Conservation (phyloP, 2,113 vertebrate genomes). For the Cryptomyrus ogoouensis region DNA sequence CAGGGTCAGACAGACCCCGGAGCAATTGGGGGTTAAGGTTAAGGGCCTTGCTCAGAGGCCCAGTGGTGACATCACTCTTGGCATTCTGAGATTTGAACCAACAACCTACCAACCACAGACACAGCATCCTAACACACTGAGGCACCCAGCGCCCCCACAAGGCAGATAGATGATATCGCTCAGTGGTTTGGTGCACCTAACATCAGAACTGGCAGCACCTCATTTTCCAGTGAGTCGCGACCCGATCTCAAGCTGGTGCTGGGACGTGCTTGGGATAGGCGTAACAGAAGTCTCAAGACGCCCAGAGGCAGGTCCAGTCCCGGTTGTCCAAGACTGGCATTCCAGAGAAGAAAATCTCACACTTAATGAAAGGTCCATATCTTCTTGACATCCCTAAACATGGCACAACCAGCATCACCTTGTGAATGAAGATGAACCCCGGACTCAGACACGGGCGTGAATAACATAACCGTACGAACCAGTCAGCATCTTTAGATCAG, state of each 20-base stretch:
- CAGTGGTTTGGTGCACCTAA: not conserved
- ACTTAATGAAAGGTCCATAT: not conserved
- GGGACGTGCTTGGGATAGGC: not conserved
- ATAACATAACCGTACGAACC: not conserved
- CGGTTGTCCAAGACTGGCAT: not conserved
- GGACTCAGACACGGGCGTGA: not conserved
- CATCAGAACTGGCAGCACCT: not conserved
- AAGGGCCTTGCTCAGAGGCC: not conserved
- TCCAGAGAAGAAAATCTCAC: not conserved
- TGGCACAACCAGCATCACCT: not conserved
- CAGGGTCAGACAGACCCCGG: not conserved
- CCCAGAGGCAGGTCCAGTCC: not conserved
- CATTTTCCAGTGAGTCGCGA: not conserved
- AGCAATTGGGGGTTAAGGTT: not conserved
- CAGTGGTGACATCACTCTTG: not conserved
- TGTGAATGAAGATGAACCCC: not conserved
- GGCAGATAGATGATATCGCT: not conserved
- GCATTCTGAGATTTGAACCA: not conserved
- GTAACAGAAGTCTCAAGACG: not conserved
- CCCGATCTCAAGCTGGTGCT: not conserved
- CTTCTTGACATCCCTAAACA: not conserved
- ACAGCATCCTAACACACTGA: not conserved
- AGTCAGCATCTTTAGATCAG: not conserved
- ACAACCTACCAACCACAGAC: not conserved
- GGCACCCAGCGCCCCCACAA: not conserved